These are phyloP conservation scores for Lasioglossum leucozonium DNA, from an alignment of 2,888 invertebrate species.

Conservation along the genomic window DNA sequence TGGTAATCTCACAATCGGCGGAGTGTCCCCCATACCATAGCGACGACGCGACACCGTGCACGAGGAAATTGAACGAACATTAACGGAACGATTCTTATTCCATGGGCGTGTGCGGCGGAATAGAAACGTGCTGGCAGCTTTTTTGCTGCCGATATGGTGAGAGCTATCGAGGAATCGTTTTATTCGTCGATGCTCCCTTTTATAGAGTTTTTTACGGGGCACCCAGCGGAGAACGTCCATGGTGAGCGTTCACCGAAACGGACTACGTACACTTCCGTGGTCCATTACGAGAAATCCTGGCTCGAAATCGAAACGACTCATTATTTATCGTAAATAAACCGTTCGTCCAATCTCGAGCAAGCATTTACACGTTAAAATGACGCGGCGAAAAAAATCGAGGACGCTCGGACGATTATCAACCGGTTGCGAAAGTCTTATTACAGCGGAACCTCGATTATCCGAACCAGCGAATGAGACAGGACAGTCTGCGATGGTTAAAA, in stretches of 20 bases:
- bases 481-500: too few species aligned
- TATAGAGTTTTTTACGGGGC: background rate
- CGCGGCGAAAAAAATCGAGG: too few species aligned
- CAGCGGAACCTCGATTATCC: too few species aligned
- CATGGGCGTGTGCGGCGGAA: slow-evolving; percentile 1
- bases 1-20: slow-evolving; percentile 54
- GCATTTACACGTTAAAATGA: background rate
- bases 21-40: slow-evolving; percentile 21
- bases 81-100: slow-evolving; percentile 37
- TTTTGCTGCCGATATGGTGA: slow-evolving; percentile 4
- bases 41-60: slow-evolving; percentile 29
- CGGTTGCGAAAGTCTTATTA: too few species aligned
- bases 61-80: slow-evolving; percentile 7
- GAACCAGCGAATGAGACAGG: too few species aligned
- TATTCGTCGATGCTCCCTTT: slow-evolving; percentile 7
- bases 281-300: background rate
- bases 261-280: background rate
- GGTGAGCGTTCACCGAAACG: background rate
- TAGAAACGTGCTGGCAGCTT: background rate
- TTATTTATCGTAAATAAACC: background rate
- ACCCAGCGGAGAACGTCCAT: background rate
- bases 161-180: background rate
- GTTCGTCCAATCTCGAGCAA: background rate
- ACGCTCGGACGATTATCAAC: background rate
- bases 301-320: background rate